These are phyloP conservation scores for Cygnus atratus DNA, from an alignment of 2,113 vertebrate species.

Conservation along the genomic window DNA sequence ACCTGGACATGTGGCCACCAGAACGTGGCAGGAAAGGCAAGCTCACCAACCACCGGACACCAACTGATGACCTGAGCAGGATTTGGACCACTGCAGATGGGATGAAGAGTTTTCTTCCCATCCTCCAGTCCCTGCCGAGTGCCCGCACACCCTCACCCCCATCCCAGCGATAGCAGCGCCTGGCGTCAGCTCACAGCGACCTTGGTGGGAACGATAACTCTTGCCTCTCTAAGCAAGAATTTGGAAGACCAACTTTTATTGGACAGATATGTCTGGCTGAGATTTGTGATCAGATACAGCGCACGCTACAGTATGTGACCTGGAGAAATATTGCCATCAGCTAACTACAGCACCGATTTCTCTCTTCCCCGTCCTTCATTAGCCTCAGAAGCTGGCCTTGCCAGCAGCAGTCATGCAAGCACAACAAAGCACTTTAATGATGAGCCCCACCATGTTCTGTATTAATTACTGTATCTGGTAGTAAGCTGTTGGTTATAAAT, in stretches of 20 bases:
- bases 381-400: slow-evolving; percentile 59
- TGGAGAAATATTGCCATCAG: slow-evolving; percentile 42
- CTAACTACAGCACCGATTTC: slow-evolving; percentile 39
- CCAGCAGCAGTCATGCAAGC: slow-evolving; percentile 47
- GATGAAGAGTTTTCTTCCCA: background rate
- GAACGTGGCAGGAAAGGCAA: background rate
- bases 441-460: slow-evolving; percentile 1
- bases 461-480: slow-evolving; percentile 61
- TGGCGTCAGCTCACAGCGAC: background rate
- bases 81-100: background rate
- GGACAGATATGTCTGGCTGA: background rate
- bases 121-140: background rate
- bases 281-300: slow-evolving; percentile 46
- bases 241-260: background rate
- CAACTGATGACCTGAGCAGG: background rate
- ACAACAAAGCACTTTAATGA: slow-evolving; percentile 64
- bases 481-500: slow-evolving; percentile 61
- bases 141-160: background rate
- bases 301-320: background rate
- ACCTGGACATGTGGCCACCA: background rate
- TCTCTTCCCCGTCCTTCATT: slow-evolving; percentile 54
- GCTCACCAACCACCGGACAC: background rate
- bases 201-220: background rate
- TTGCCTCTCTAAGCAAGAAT: slow-evolving; percentile 35
- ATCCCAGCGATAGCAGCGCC: background rate